Evolutionary conservation across 2,113 vertebrate genomes (phyloP).

Genomic region (Macaca fascicularis): T2T-MFA8v1.1 NC_088388.1:87516501-87517000

Average conservation of each 20-base stretch:
- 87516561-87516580: background rate
- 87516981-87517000: background rate
- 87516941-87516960: background rate
- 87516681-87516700: conserved; percentile 98
- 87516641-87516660: conserved; percentile 98
- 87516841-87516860: background rate
- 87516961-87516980: background rate
- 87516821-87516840: background rate
- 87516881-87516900: conserved; percentile 18
- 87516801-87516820: background rate
- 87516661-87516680: conserved; percentile 96
- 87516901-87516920: background rate
- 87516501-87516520: background rate
- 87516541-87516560: background rate
- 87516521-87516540: background rate
- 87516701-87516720: conserved; percentile 99
- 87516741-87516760: conserved; percentile 39
- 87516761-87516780: background rate
- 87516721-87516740: conserved; percentile 95
- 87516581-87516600: background rate
- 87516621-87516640: conserved; percentile 97
- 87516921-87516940: background rate
- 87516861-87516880: background rate
- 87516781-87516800: background rate
- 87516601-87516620: conserved; percentile 93